A percentile compares a stretch with the other conserved stretches of the same genome.
phyloP scores from a whole-genome alignment of 1,140 invertebrate genomes.

The Chironomus tepperi region DNA sequence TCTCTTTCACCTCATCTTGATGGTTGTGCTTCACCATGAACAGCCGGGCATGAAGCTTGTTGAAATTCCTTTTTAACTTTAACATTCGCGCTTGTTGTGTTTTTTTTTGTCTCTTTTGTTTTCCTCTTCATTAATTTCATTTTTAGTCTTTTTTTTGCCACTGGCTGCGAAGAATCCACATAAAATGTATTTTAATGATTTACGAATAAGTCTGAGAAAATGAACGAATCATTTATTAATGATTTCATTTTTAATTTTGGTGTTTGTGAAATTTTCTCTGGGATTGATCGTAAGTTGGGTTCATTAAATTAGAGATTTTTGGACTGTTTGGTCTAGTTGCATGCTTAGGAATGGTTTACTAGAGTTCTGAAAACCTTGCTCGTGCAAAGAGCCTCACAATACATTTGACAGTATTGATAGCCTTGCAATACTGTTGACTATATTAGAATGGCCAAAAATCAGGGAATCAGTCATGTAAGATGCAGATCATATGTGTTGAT shows the following conservation, averaged over 20 bases:
- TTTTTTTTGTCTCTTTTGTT: neutral
- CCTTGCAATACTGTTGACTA: too few species aligned
- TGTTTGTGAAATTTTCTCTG: too few species aligned
- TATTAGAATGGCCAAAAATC: too few species aligned
- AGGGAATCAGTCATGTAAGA: too few species aligned
- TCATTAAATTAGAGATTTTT: too few species aligned
- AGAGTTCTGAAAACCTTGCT: too few species aligned
- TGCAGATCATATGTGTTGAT: too few species aligned
- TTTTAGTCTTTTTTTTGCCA: neutral
- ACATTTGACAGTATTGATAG: too few species aligned
- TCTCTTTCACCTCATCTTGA: neutral
- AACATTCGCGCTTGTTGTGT: neutral
- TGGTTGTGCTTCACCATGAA: neutral
- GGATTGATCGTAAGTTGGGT: too few species aligned
- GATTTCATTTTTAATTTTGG: neutral
- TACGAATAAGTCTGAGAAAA: constrained; percentile 7
- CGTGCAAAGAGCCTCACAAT: too few species aligned
- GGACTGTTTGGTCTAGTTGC: too few species aligned
- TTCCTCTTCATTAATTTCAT: neutral
- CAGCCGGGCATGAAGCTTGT: neutral
- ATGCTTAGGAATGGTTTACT: too few species aligned
- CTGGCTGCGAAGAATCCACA: neutral
- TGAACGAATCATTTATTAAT: constrained; percentile 9
- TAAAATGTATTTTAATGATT: constrained; percentile 10
- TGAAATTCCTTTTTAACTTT: neutral